Conservation (phyloP, 2,113 vertebrate genomes). For the Phodopus roborovskii region DNA sequence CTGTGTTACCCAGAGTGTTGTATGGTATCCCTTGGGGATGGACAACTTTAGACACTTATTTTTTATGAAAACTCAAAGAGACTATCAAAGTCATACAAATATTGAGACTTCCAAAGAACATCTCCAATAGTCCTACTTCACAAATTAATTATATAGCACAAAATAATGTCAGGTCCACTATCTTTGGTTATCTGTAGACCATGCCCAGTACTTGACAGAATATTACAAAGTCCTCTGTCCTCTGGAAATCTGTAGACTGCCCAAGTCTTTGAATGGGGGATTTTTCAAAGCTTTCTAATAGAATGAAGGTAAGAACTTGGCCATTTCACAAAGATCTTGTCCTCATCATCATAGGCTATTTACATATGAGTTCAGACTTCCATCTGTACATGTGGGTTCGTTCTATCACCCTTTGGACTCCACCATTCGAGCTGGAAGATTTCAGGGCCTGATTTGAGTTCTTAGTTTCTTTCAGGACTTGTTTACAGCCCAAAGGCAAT, state of each 20-base stretch:
- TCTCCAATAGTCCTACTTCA: neutral
- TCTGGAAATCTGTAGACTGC: too few species aligned
- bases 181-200: neutral
- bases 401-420: neutral
- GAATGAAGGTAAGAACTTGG: too few species aligned
- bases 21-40: neutral
- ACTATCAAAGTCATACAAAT: neutral
- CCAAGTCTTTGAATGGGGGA: neutral
- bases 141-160: neutral
- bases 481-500: neutral
- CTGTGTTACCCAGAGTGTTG: neutral
- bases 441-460: neutral
- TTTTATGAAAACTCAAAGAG: neutral
- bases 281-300: neutral
- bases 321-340: neutral
- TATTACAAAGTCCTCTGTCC: neutral
- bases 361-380: too few species aligned
- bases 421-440: neutral
- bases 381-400: too few species aligned
- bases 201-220: neutral
- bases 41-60: neutral
- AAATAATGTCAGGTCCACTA: neutral
- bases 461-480: neutral
- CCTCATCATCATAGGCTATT: neutral
- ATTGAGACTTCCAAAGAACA: neutral